Percentiles rank a stretch among this genome's conserved stretches.
Conservation (phyloP, 2,888 invertebrate species). For the Tenthredo scrophulariae region DNA sequence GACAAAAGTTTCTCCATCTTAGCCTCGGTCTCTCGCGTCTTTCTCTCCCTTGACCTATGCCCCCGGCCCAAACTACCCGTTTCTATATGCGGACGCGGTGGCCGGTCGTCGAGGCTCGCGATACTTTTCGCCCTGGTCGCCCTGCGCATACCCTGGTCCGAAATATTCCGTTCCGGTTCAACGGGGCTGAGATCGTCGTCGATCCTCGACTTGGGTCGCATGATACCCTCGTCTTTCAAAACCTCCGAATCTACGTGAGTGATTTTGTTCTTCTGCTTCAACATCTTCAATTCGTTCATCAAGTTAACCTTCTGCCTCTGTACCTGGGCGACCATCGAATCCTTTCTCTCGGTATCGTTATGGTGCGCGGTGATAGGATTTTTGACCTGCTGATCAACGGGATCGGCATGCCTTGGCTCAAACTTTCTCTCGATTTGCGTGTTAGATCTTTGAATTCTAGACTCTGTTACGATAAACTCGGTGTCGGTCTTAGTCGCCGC, state of each 20-base stretch:
- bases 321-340: slow-evolving; percentile 73
- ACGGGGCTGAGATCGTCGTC: slow-evolving; percentile 74
- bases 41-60: slow-evolving; percentile 67
- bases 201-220: slow-evolving; percentile 76
- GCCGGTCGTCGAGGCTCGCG: slow-evolving; percentile 72
- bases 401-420: slow-evolving; percentile 69
- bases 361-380: slow-evolving; percentile 62
- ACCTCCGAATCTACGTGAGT: slow-evolving; percentile 76
- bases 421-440: slow-evolving; percentile 74
- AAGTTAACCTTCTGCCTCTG: slow-evolving; percentile 73
- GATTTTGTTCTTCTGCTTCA: slow-evolving; percentile 74
- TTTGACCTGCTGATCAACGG: slow-evolving; percentile 62
- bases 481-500: slow-evolving; percentile 58
- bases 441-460: slow-evolving; percentile 72
- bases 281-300: slow-evolving; percentile 73
- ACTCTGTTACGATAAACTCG: slow-evolving; percentile 70
- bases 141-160: slow-evolving; percentile 63
- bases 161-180: slow-evolving; percentile 64
- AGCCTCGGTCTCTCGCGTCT: slow-evolving; percentile 65
- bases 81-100: slow-evolving; percentile 66
- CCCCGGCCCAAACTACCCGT: slow-evolving; percentile 74
- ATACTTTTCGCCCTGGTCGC: slow-evolving; percentile 72
- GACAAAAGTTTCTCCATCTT: slow-evolving; percentile 65
- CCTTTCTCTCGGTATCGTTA: slow-evolving; percentile 69
- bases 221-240: slow-evolving; percentile 75